Evolutionary conservation across 1,140 invertebrate species (phyloP).

Genomic region (Dolichoris vasculosae): DNA sequence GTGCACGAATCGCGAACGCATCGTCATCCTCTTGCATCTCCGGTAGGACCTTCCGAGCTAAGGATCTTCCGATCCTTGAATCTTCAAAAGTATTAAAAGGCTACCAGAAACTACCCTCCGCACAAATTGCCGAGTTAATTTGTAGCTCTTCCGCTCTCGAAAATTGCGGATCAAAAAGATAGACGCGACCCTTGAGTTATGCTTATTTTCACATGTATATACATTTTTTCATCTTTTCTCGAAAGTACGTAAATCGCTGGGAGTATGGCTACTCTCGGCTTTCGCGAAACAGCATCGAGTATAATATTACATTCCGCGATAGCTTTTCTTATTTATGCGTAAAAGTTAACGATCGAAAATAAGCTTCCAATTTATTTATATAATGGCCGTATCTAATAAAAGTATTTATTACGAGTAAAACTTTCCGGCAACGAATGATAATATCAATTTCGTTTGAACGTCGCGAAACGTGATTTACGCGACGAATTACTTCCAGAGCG

Average conservation of each 20-base stretch:
- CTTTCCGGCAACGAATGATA: neutral
- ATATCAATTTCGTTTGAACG: slow-evolving; percentile 15
- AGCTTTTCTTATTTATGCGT: neutral
- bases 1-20: slow-evolving; percentile 14
- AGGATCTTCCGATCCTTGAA: slow-evolving; percentile 45
- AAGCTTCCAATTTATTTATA: neutral
- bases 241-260: neutral
- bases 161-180: slow-evolving; percentile 26
- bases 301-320: neutral
- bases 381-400: neutral
- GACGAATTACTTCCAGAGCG: neutral
- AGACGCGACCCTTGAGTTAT: neutral
- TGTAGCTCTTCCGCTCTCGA: slow-evolving; percentile 3
- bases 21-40: neutral
- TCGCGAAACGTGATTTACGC: slow-evolving; percentile 3
- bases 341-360: neutral
- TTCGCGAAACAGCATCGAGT: neutral
- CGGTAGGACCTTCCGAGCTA: too few species aligned
- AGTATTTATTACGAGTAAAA: neutral
- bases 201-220: neutral
- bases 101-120: neutral
- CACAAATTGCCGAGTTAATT: slow-evolving; percentile 37
- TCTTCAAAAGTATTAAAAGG: slow-evolving; percentile 31
- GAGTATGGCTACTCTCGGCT: neutral
- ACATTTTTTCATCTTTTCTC: neutral